Base-by-base conservation (phyloP, 2,888 invertebrate genomes). In the Pantelozetes paolii region DNA sequence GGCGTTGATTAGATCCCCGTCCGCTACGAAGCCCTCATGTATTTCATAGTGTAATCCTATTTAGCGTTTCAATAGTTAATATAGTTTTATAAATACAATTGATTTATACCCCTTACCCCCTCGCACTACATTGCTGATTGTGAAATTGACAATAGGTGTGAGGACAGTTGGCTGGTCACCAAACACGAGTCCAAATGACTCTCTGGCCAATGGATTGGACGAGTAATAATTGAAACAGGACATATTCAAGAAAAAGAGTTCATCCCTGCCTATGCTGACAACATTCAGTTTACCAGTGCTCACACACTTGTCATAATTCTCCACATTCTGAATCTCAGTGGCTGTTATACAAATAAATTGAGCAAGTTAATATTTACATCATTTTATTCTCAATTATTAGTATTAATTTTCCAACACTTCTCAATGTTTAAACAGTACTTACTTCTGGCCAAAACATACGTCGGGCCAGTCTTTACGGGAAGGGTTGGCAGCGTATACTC, bases 221-320 rank as follows among this genome's bases (percentile, higher is more conserved):
- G 18, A 30, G n/a, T 59, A 59, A n/a, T 59, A 59, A 18, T 30
- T 30, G 30, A 28, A 13, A 11, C 59, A 59, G 32, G 30, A 30
- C 59, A 59, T 59, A 32, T 59, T 59, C 30, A 30, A n/a, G 32
- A 59, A 59, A n/a, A 59, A 59, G 2, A 30, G 30, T n/a, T 59
- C 59, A 59, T 59, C 59, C 18, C 59, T 59, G 28, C 15, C 59
- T 2, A 59, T 11, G n/a, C 18, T 2, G 5, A 59, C 30, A 1
- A 59, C 59, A 59, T 59, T 23, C 2, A 59, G 59, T 18, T 32
- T 30, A 3, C 59, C 59, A 9, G 8, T 59, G 8, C 28, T 28
- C 32, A n/a, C 18, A 9, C 59, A 59, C 15, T 59, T 59, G 26
- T 59, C 59, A 18, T 59, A 59, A 1, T 8, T 30, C n/a, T 59